These are phyloP conservation scores for Eupithecia subfuscata DNA, from an alignment of 2,888 invertebrate genomes.

Conservation along the genomic window DNA sequence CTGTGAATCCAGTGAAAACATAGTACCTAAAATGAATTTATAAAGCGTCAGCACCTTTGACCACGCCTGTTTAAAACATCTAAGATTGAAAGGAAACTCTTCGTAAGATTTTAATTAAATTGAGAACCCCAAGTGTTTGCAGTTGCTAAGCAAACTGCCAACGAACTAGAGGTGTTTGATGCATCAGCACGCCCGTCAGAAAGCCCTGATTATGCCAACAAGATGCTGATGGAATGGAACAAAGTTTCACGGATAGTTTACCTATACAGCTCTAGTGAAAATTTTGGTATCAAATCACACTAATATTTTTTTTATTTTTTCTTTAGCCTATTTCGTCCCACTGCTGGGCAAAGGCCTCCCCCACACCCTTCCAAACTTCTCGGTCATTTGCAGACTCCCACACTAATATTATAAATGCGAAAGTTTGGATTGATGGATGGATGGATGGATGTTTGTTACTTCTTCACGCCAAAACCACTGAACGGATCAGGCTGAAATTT, in stretches of 20 bases:
- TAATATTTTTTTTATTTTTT: no score
- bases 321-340: no score
- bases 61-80: neutral
- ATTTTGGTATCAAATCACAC: neutral
- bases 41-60: neutral
- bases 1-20: neutral
- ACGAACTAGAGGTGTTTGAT: constrained; percentile 9
- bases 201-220: constrained; percentile 29
- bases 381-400: no score
- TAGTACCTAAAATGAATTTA: neutral
- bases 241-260: neutral
- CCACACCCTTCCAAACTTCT: no score
- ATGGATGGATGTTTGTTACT: no score
- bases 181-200: constrained; percentile 36
- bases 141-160: constrained; percentile 4
- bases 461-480: no score
- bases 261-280: neutral
- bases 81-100: neutral
- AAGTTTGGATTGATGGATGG: no score
- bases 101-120: neutral
- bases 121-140: neutral
- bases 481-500: no score
- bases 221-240: neutral
- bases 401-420: no score
- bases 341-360: no score